Percentiles rank a stretch among this genome's conserved stretches.
phyloP scores from a whole-genome alignment of 2,888 invertebrate genomes.

The Alloscopus bannaensis region DNA sequence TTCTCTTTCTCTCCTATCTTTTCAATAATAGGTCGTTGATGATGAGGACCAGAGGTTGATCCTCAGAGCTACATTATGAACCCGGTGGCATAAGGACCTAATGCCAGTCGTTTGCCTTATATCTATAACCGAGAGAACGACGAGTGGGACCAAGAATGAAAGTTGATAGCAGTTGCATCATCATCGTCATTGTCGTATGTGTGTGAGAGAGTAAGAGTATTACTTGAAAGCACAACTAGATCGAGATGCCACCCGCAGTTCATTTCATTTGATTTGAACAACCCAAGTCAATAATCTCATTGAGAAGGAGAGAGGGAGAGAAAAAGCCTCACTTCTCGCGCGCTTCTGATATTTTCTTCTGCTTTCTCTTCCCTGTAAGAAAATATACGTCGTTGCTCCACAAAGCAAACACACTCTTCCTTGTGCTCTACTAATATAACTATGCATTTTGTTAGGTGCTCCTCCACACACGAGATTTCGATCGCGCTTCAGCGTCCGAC shows the following conservation, averaged over 20 bases:
- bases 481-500: no score
- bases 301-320: no score
- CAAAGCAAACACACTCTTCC: no score
- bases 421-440: no score
- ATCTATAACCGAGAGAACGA: slow-evolving; percentile 1
- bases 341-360: slow-evolving; percentile 23
- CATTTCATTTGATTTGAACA: slow-evolving; percentile 62
- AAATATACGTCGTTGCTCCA: slow-evolving; percentile 23
- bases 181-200: slow-evolving; percentile 17
- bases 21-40: slow-evolving; percentile 59
- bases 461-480: no score
- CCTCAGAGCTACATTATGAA: slow-evolving; percentile 58
- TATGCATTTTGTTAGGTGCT: no score
- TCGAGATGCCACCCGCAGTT: slow-evolving; percentile 56
- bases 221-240: slow-evolving; percentile 24
- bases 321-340: slow-evolving; percentile 27
- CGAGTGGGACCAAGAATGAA: slow-evolving; percentile 26
- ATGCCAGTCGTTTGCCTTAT: slow-evolving; percentile 11
- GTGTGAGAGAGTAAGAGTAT: slow-evolving; percentile 20
- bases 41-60: slow-evolving; percentile 63
- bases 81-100: slow-evolving; percentile 56
- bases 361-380: slow-evolving; percentile 28
- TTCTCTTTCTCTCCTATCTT: slow-evolving; percentile 36
- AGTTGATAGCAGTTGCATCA: slow-evolving; percentile 29
- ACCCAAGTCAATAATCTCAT: slow-evolving; percentile 58